These are phyloP conservation scores for Oreotrochilus melanogaster DNA, from an alignment of 2,113 vertebrate species.

Conservation along the genomic window DNA sequence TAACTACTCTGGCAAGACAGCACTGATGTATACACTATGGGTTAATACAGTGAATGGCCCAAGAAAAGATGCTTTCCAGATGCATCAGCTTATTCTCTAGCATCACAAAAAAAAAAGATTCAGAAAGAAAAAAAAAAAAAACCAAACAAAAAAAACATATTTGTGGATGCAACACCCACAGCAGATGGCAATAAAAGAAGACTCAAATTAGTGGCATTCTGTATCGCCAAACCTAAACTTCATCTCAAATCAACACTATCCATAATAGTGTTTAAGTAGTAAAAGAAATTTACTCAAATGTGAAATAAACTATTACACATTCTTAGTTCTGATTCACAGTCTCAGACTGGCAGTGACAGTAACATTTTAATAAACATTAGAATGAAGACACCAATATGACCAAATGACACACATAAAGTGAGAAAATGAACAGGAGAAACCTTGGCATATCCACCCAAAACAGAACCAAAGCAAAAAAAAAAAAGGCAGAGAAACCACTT, in stretches of 20 bases:
- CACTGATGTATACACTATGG: not conserved
- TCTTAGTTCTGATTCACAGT: conserved; percentile 68
- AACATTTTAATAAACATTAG: conserved; percentile 74
- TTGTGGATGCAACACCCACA: conserved; percentile 35
- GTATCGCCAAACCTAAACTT: conserved; percentile 60
- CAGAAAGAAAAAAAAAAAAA: not conserved
- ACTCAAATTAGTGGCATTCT: conserved; percentile 60
- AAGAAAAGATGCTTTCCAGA: conserved; percentile 37
- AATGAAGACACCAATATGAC: conserved; percentile 69
- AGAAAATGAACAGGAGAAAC: conserved; percentile 69
- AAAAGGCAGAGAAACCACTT: conserved; percentile 59
- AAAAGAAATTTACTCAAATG: conserved; percentile 67
- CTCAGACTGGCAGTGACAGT: conserved; percentile 67
- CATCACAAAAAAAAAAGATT: not conserved
- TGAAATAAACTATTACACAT: conserved; percentile 75
- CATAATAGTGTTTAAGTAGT: conserved; percentile 61
- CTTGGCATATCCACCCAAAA: conserved; percentile 62
- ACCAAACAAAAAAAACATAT: not conserved
- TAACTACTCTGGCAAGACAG: not conserved
- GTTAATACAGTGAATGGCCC: not conserved
- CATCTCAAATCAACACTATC: conserved; percentile 60
- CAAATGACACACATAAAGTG: conserved; percentile 71
- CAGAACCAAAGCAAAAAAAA: conserved; percentile 59
- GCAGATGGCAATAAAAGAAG: conserved; percentile 61
- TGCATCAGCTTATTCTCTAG: not conserved